Conservation (phyloP, 2,113 vertebrate species). For the Caloenas nicobarica region DNA sequence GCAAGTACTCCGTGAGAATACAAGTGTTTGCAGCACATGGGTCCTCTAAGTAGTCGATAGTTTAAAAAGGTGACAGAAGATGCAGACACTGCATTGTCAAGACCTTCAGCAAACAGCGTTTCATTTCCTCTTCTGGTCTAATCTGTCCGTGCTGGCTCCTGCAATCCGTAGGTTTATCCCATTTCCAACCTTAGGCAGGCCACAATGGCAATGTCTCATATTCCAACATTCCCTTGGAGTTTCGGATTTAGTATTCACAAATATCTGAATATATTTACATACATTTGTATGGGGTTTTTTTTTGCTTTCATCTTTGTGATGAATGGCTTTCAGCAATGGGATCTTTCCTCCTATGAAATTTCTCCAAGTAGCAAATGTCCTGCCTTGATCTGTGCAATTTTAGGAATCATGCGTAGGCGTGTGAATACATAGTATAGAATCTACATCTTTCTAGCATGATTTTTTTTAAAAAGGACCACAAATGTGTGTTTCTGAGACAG, state of each 20-base stretch:
- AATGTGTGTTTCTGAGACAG: neutral
- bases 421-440: neutral
- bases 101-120: neutral
- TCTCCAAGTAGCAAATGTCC: neutral
- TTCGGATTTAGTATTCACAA: neutral
- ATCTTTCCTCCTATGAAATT: neutral
- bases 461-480: neutral
- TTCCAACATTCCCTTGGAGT: neutral
- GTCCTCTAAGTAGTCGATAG: accelerated
- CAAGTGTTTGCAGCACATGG: neutral
- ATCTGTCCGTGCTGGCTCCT: neutral
- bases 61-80: neutral
- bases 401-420: neutral
- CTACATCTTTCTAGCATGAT: neutral
- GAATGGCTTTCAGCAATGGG: neutral
- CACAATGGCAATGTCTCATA: neutral
- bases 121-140: neutral
- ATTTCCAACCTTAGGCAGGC: neutral
- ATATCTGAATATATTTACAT: neutral
- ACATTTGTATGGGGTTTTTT: neutral
- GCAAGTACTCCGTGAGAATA: neutral
- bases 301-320: neutral
- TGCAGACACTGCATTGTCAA: neutral
- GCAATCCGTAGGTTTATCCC: accelerated
- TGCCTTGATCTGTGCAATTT: neutral